Evolutionary conservation across 2,888 invertebrate species (phyloP).

Genomic region (Siphlonurus alternatus): DNA sequence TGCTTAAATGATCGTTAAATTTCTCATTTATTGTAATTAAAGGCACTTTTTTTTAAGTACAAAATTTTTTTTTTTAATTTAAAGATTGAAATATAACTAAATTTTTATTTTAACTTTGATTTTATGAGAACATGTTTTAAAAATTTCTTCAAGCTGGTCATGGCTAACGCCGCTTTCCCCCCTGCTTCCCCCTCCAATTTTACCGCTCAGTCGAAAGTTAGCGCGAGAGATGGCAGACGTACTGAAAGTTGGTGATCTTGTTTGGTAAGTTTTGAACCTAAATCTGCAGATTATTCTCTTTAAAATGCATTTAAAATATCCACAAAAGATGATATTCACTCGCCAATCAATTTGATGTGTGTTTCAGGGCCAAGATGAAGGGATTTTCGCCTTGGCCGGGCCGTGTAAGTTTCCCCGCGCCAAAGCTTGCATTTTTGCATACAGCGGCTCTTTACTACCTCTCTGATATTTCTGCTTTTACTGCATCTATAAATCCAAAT

Average conservation of each 20-base stretch:
- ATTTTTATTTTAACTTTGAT: neutral
- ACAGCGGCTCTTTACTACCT: neutral
- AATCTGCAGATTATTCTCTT: neutral
- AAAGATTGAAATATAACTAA: neutral
- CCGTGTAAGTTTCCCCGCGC: conserved; percentile 52
- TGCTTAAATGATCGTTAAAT: neutral
- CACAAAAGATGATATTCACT: neutral
- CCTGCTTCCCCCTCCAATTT: conserved; percentile 7
- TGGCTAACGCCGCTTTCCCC: conserved; percentile 8
- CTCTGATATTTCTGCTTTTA: neutral
- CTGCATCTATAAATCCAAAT: neutral
- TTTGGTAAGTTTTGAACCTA: conserved; percentile 38
- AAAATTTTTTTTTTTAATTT: neutral
- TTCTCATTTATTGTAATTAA: neutral
- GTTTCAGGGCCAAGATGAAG: conserved; percentile 93
- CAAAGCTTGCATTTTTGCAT: neutral
- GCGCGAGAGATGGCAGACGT: conserved; percentile 32
- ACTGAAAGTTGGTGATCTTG: conserved; percentile 47
- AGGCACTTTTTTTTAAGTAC: neutral
- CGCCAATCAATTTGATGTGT: conserved; percentile 20
- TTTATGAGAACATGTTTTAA: neutral
- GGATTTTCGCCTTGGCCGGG: conserved; percentile 95
- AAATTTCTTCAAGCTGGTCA: neutral
- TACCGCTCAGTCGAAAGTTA: conserved; percentile 8
- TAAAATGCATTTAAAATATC: neutral